A percentile compares a stretch with the other conserved stretches of the same genome.
phyloP scores from a whole-genome alignment of 1,140 invertebrate species.

The Drosophila ambigua region DNA sequence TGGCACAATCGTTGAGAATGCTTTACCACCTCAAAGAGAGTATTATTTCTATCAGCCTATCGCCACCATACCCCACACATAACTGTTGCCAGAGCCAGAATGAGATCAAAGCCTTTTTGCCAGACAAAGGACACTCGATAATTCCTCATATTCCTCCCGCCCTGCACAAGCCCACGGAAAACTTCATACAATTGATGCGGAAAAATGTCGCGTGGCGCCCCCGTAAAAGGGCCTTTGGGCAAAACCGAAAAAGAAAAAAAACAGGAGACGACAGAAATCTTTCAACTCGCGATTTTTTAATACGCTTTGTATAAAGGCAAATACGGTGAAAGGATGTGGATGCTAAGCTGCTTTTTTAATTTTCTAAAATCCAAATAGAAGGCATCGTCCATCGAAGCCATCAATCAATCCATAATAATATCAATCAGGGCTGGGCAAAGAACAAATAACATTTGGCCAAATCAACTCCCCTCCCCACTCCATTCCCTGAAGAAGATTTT shows the following conservation, averaged over 20 bases:
- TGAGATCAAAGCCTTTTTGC: constrained; percentile 60
- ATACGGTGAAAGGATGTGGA: constrained; percentile 37
- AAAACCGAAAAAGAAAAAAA: constrained; percentile 4
- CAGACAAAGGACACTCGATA: constrained; percentile 55
- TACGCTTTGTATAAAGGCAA: constrained; percentile 65
- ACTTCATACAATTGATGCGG: constrained; percentile 53
- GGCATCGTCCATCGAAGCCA: constrained; percentile 59
- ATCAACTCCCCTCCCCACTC: constrained; percentile 45
- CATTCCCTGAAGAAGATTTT: constrained; percentile 56
- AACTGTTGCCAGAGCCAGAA: not conserved
- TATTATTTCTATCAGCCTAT: not conserved
- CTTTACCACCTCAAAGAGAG: constrained; percentile 23
- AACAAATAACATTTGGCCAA: constrained; percentile 78
- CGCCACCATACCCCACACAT: not conserved
- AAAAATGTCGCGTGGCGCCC: constrained; percentile 76
- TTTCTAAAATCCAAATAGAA: constrained; percentile 64
- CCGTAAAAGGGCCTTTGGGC: constrained; percentile 54
- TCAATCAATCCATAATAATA: constrained; percentile 73
- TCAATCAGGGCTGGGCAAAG: constrained; percentile 68
- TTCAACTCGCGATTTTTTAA: constrained; percentile 50
- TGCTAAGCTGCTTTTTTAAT: constrained; percentile 76
- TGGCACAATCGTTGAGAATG: constrained; percentile 14
- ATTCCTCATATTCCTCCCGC: constrained; percentile 10
- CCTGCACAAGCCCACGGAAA: not conserved
- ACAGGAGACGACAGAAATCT: constrained; percentile 25